Evolutionary conservation across 1,140 invertebrate species (phyloP), one percentile per base, ranked within the genome.

Genomic region (Microvelia longipes): DNA sequence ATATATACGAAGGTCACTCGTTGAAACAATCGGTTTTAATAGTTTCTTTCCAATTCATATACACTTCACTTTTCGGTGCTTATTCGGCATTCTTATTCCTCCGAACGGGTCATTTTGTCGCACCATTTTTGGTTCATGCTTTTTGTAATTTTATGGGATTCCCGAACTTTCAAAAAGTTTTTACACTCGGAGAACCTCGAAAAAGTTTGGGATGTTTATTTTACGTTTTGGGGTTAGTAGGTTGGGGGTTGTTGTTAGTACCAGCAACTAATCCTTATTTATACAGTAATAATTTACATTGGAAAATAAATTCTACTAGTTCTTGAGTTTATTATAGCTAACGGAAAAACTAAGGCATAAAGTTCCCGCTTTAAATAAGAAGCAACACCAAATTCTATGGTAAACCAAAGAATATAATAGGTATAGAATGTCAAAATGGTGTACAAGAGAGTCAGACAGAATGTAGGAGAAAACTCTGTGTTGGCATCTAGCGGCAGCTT

Each of bases 101-200:
- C 1, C 85, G 86, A 77, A 92, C 89, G 66, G 93, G 93, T 69
- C 93, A 97, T 78, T 86, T 96, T 75, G 81, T 88, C 24, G 91
- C 93, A 13, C 90, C 92, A n/a, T 86, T 96, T 73, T 77, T 93
- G 14, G 93, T 88, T 2, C 95, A 97, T 79, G 89, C 92, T 1
- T 96, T 97, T 79, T 98, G 94, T 79, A 97, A 98, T 81, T 90
- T 93, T 78, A 96, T 98, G 91, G 95, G 94, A 28, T 90, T 97
- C 75, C 94, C 94, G 0, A 91, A 96, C 78, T 83, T 97, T 72
- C 82, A 82, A 1, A 92, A 94, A 78, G 82, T 96, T 1, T 77
- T 85, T 62, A 83, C 85, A 26, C 89, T 89, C 75, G 83, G 86
- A 68, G 80, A 85, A 28, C 82, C 84, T 2, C 74, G 83, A 25